Evolutionary conservation across 1,140 invertebrate genomes (phyloP).

Genomic region (Aricia agestis): DNA sequence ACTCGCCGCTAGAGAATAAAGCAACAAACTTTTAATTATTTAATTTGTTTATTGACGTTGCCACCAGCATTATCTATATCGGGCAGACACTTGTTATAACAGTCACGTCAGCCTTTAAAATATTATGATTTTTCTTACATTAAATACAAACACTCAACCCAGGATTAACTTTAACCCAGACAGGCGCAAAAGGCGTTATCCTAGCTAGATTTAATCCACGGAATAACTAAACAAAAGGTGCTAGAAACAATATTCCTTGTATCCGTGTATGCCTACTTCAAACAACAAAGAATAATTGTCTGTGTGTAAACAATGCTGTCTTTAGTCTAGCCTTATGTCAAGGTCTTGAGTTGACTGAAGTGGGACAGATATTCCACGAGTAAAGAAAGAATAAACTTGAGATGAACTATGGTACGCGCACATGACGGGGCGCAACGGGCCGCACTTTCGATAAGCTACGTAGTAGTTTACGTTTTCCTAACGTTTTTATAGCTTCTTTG

Average conservation of each 20-base stretch:
- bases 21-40: background rate
- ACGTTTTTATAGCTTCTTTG: too few species aligned
- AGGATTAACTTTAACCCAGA: too few species aligned
- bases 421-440: background rate
- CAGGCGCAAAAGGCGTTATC: too few species aligned
- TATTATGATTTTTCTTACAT: too few species aligned
- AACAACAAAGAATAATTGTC: constrained; percentile 15
- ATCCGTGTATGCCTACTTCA: constrained; percentile 7
- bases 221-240: constrained; percentile 3
- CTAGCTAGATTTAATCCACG: background rate
- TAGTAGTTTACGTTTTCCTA: too few species aligned
- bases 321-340: constrained; percentile 12
- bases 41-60: background rate
- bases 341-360: constrained; percentile 7
- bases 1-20: background rate
- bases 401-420: too few species aligned
- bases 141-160: too few species aligned
- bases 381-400: too few species aligned
- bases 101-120: too few species aligned
- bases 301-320: background rate
- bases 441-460: too few species aligned
- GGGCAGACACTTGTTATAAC: background rate
- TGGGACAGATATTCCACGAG: background rate
- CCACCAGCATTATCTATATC: constrained; percentile 1
- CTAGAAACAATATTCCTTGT: background rate